Base-by-base conservation (phyloP, 2,797 vertebrate species). In the Leptoclinus maculatus region DNA sequence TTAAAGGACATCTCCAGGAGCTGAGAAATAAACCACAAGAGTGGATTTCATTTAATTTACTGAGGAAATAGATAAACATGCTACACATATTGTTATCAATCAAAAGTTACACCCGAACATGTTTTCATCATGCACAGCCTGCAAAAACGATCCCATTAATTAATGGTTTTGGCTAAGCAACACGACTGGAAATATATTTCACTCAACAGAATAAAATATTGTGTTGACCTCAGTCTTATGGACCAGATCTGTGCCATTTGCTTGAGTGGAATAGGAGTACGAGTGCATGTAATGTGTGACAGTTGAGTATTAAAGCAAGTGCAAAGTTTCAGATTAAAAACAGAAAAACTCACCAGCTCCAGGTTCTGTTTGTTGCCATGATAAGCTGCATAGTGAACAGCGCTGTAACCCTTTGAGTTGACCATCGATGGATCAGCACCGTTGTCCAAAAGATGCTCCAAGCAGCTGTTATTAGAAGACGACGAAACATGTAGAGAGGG, bases 1-100 rank as follows among this genome's bases (percentile, higher is more conserved):
- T 99, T 98, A 92, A 99, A 98, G 71, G 97, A 98, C 96, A 98
- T 97, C 93, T 99, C 98, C 95, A 99, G 94, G 80, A 99, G 97
- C 98, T 99, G 74, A 82, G 90, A 1, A 64, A 70, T 95, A 82
- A 87, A 81, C 13, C 4, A 71, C 3, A 68, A 57, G 0, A 13
- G 12, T 32, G 2, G 1, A 54, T 54, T 14, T 13, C 1, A 68
- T 74, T 69, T 36, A 10, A 54, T 56, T 59, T 32, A 43, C 11
- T 2, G 2, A 56, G 16, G 4, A 39, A 23, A 56, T 7, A 34
- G 8, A 27, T 38, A 34, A 45, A 25, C 43, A 32, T 25, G 34
- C 19, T 45, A 14, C 27, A 68, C n/a, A 38, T 27, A 11, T 60
- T 5, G 39, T n/a, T 36, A 19, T 36, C 1, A 19, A 25, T 29